These are phyloP conservation scores for Cancer borealis DNA, from an alignment of 2,888 invertebrate species.

Conservation along the genomic window DNA sequence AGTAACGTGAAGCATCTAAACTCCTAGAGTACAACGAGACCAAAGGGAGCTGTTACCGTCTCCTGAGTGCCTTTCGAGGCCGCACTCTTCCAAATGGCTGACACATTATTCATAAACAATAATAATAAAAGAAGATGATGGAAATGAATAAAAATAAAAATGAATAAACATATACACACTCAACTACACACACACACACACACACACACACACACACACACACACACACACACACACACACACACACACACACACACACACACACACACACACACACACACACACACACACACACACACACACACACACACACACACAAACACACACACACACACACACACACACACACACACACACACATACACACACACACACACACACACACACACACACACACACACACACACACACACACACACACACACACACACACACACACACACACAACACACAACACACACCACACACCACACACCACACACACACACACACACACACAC, in stretches of 20 bases:
- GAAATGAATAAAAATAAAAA: not conserved
- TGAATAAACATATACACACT: not conserved
- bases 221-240: conserved; percentile 11
- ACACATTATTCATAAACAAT: not conserved
- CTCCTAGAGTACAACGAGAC: not conserved
- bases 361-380: conserved; percentile 32
- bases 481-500: conserved; percentile 29
- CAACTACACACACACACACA: conserved; percentile 18
- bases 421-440: conserved; percentile 32
- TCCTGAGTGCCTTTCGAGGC: not conserved
- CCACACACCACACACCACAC: too few species aligned
- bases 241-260: not conserved
- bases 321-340: not conserved
- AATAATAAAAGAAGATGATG: not conserved
- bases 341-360: conserved; percentile 25
- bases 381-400: not conserved
- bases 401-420: conserved; percentile 25
- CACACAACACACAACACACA: too few species aligned
- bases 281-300: not conserved
- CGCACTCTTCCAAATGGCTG: not conserved
- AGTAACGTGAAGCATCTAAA: not conserved
- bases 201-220: conserved; percentile 30
- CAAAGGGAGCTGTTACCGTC: not conserved
- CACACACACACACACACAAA: conserved; percentile 22
- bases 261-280: conserved; percentile 14